These are phyloP conservation scores for Drosophila fungiperda DNA, from an alignment of 2,888 invertebrate species.

Conservation along the genomic window DNA sequence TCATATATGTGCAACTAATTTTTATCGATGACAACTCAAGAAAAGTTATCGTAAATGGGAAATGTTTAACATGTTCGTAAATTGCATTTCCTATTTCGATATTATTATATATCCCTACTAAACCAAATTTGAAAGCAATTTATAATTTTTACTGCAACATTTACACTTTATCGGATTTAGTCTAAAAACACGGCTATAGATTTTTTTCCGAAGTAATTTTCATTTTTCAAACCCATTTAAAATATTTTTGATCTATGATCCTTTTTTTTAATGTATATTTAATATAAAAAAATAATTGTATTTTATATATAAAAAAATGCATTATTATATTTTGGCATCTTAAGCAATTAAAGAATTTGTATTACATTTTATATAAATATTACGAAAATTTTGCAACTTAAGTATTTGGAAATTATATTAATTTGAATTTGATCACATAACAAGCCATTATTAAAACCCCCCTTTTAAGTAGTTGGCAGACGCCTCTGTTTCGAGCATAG, in stretches of 20 bases:
- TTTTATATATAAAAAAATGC: not conserved
- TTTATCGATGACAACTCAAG: fast-evolving
- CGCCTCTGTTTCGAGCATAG: constrained; percentile 22
- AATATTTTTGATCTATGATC: too few species aligned
- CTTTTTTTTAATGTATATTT: not conserved
- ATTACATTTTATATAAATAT: not conserved
- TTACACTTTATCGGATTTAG: not conserved
- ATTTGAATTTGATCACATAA: not conserved
- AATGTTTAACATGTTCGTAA: not conserved
- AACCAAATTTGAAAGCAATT: not conserved
- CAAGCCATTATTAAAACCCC: not conserved
- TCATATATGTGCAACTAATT: not conserved
- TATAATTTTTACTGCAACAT: not conserved
- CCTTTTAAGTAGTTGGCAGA: not conserved
- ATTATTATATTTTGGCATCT: not conserved
- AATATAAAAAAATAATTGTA: not conserved
- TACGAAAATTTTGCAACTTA: too few species aligned
- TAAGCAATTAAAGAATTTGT: not conserved
- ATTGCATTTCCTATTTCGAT: not conserved
- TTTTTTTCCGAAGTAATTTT: not conserved
- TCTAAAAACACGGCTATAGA: not conserved
- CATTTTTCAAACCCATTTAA: not conserved
- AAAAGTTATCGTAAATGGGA: too few species aligned
- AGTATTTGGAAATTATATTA: not conserved
- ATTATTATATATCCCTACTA: too few species aligned